Conservation (phyloP, 2,797 vertebrate genomes). For the Diglossa cyanea region DNA sequence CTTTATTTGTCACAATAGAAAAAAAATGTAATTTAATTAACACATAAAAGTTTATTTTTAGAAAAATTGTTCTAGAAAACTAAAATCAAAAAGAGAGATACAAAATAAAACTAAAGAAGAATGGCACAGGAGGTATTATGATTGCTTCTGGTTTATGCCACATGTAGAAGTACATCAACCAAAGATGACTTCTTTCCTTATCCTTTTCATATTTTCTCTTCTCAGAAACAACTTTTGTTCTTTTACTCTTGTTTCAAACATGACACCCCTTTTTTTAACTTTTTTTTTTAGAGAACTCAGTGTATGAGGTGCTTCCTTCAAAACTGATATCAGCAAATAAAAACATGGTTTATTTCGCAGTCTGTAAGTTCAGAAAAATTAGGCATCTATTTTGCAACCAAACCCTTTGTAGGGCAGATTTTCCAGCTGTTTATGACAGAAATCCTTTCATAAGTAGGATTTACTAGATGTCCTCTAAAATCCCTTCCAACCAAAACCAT, state of each 20-base stretch:
- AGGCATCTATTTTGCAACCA: neutral
- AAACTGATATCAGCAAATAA: neutral
- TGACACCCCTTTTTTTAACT: rapidly evolving
- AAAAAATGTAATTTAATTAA: neutral
- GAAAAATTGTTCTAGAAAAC: neutral
- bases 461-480: neutral
- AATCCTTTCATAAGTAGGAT: neutral
- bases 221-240: neutral
- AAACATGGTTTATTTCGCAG: neutral
- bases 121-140: neutral
- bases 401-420: neutral
- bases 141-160: neutral
- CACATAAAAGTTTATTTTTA: neutral
- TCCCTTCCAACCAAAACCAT: neutral
- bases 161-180: neutral
- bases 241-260: neutral
- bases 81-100: neutral
- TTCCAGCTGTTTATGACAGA: neutral
- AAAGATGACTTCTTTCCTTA: neutral
- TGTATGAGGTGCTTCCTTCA: neutral
- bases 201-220: neutral
- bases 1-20: neutral
- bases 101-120: neutral
- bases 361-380: neutral
- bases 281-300: neutral